A percentile compares a stretch with the other conserved stretches of the same genome.
These are phyloP conservation scores for Haliaeetus leucogaster DNA, from an alignment of 2,113 vertebrate genomes.

Conservation along the genomic window DNA sequence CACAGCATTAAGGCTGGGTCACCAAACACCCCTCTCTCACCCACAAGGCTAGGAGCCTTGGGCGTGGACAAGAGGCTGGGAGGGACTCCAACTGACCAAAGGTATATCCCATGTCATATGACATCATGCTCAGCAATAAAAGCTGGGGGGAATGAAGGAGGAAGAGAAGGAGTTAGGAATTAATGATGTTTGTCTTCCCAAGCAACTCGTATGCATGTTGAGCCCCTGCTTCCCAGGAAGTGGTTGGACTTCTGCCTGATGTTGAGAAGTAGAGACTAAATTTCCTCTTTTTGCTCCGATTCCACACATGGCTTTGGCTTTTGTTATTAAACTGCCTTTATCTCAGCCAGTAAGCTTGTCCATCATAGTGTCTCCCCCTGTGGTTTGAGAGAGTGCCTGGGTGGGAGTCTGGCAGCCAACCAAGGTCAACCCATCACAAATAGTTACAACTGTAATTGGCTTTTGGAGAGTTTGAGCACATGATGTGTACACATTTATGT, in stretches of 20 bases:
- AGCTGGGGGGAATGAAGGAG: background rate
- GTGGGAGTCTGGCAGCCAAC: background rate
- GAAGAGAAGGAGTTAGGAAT: background rate
- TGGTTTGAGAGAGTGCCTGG: background rate
- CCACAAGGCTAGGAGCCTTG: background rate
- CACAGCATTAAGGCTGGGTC: too few relatives aligned
- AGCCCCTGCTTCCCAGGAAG: background rate
- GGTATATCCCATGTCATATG: background rate
- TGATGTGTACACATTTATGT: background rate
- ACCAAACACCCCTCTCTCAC: too few relatives aligned
- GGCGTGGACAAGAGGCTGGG: background rate
- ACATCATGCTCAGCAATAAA: background rate
- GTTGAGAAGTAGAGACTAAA: background rate
- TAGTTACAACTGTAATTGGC: background rate
- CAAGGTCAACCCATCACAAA: rapidly evolving
- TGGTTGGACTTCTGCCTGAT: background rate
- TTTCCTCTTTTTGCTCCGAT: background rate
- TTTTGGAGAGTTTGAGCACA: background rate
- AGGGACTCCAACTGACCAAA: background rate
- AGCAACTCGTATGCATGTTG: rapidly evolving
- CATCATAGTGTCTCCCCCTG: background rate
- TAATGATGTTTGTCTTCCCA: background rate
- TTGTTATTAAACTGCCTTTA: background rate
- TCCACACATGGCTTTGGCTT: rapidly evolving
- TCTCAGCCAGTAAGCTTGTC: background rate